A percentile compares a stretch with the other conserved stretches of the same genome.
Evolutionary conservation across 2,888 invertebrate species (phyloP).

Genomic region (Deilephila elpenor): DNA sequence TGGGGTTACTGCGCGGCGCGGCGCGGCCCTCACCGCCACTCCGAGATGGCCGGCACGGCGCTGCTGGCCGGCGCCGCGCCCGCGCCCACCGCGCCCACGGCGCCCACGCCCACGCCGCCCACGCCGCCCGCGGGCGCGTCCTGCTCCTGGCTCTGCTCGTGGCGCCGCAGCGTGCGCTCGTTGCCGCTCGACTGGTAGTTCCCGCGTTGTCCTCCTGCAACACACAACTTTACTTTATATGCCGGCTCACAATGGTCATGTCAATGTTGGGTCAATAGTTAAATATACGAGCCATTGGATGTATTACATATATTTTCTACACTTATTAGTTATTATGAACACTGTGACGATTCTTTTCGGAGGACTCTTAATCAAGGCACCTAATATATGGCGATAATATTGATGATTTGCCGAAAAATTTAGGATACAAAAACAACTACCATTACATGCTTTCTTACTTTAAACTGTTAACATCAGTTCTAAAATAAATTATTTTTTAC

Average conservation of each 20-base stretch:
- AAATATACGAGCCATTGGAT: not conserved
- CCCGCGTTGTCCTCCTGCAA: constrained; percentile 69
- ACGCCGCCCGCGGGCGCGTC: constrained; percentile 63
- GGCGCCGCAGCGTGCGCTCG: constrained; percentile 76
- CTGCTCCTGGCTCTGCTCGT: constrained; percentile 73
- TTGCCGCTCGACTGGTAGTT: constrained; percentile 70
- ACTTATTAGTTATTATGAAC: no score
- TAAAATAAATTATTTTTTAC: no score
- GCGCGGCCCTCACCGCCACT: constrained; percentile 84
- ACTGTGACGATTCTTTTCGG: no score
- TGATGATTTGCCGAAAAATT: no score
- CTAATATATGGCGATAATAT: no score
- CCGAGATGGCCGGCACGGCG: constrained; percentile 82
- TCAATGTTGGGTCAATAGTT: not conserved
- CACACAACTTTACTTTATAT: not conserved
- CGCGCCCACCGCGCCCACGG: constrained; percentile 62
- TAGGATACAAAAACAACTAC: no score
- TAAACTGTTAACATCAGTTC: no score
- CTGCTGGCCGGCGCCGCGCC: constrained; percentile 80
- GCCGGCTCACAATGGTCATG: not conserved
- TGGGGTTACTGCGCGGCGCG: constrained; percentile 32
- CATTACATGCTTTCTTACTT: no score
- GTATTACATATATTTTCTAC: no score
- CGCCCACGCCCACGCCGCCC: constrained; percentile 66
- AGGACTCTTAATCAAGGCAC: no score